Conservation (phyloP, 1,140 invertebrate genomes). For the Trichomalopsis sarcophagae region DNA sequence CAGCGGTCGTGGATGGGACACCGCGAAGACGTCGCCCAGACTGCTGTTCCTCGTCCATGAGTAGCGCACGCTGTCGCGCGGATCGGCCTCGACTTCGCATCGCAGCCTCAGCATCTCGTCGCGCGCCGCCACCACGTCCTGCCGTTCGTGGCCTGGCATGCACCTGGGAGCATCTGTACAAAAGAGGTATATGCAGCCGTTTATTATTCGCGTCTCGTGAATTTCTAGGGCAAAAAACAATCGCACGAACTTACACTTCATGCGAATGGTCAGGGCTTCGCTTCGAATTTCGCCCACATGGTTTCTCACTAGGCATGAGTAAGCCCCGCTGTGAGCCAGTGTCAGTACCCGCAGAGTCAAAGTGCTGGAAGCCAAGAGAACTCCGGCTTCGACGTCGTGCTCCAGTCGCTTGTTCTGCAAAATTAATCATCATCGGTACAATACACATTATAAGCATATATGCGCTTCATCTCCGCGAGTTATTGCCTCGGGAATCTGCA, state of each 20-base stretch:
- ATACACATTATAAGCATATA: no score
- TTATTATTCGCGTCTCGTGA: no score
- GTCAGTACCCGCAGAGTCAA: constrained; percentile 72
- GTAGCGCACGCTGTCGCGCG: constrained; percentile 80
- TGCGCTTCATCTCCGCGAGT: no score
- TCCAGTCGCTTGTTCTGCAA: constrained; percentile 56
- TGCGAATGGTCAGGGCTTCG: constrained; percentile 77
- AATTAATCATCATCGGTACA: background rate
- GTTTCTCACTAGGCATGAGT: constrained; percentile 82
- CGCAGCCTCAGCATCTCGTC: constrained; percentile 79
- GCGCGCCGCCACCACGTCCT: constrained; percentile 77
- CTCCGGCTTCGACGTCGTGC: constrained; percentile 60
- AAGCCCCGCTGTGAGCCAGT: constrained; percentile 77
- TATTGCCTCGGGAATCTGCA: no score
- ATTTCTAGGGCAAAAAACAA: background rate
- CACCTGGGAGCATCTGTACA: constrained; percentile 78
- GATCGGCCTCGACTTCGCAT: constrained; percentile 90
- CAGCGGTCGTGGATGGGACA: constrained; percentile 76
- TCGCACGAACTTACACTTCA: constrained; percentile 80
- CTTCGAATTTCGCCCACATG: constrained; percentile 81
- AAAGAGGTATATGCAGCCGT: no score
- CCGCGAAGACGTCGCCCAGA: constrained; percentile 78
- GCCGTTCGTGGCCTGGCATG: constrained; percentile 76
- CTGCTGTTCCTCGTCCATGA: constrained; percentile 89
- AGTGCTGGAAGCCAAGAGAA: constrained; percentile 65